Base-by-base conservation (phyloP, 2,888 invertebrate species). In the Branchipolynoe longqiensis region DNA sequence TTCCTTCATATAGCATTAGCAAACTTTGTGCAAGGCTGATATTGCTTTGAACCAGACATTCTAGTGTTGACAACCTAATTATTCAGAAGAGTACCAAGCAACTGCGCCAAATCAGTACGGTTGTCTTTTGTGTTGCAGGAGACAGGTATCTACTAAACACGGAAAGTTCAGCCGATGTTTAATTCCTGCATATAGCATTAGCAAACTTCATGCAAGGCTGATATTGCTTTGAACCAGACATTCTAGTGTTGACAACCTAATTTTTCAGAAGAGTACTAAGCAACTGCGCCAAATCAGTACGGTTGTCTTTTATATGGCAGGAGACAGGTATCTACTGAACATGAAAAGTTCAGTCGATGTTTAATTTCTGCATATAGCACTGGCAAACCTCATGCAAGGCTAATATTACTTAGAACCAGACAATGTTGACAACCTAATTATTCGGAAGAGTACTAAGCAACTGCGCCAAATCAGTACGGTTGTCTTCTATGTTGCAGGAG, bases 201-300 rank as follows among this genome's bases (percentile, higher is more conserved):
- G n/a, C n/a, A n/a, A n/a, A n/a, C n/a, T n/a, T n/a, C n/a, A n/a
- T n/a, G n/a, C n/a, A n/a, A n/a, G n/a, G n/a, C n/a, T n/a, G n/a
- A n/a, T n/a, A n/a, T n/a, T n/a, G 8, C 48, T 48, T 48, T 48
- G 48, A 31, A 14, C 14, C 40, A 22, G 33, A 74, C 14, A 12
- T 6, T 74, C 8, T 8, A 31, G 12, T 40, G 36, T 33, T 33
- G 40, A 36, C 74, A 74, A 74, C 62, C n/a, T 62, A 25, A 62
- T 62, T 62, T 14, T 62, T 62, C 62, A 28, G 62, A 28, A 25
- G 28, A 62, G n/a, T 62, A 62, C 6, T 6, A 8, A 18, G 25
- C 8, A 62, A n/a, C 6, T 62, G 8, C 62, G 8, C 62, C 62
- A 62, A 62, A 62, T 62, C 62, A 62, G 62, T 62, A 62, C 6